Evolutionary conservation across 2,888 invertebrate genomes (phyloP).

Genomic region (Catotricha subobsoleta): DNA sequence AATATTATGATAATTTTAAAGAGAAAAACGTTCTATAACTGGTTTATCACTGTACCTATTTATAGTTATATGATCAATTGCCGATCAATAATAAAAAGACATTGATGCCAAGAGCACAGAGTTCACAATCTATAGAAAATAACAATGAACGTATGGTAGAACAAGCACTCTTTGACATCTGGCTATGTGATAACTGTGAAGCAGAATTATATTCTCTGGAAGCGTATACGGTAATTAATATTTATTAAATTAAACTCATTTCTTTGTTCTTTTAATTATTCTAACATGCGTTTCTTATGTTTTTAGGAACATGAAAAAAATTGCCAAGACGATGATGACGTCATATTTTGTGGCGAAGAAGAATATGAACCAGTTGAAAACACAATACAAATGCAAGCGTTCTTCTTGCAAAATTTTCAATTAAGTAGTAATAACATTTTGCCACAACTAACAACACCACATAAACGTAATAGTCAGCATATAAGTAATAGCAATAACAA

Average conservation of each 20-base stretch:
- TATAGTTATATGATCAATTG: constrained; percentile 27
- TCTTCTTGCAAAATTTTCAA: constrained; percentile 33
- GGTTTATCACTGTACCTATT: constrained; percentile 3
- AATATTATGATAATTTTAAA: not conserved
- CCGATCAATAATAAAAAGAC: constrained; percentile 27
- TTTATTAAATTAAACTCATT: too few species aligned
- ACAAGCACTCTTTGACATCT: constrained; percentile 43
- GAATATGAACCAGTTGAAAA: constrained; percentile 16
- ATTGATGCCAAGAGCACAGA: constrained; percentile 27
- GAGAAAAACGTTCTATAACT: not conserved
- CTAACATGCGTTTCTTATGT: constrained; percentile 7
- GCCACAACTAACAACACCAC: constrained; percentile 4
- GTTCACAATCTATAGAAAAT: constrained; percentile 19
- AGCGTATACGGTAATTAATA: constrained; percentile 35
- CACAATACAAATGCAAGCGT: constrained; percentile 21
- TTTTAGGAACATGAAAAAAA: constrained; percentile 32
- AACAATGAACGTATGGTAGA: constrained; percentile 35
- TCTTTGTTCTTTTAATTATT: too few species aligned
- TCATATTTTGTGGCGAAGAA: constrained; percentile 29
- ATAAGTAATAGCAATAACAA: not conserved
- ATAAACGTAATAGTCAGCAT: not conserved
- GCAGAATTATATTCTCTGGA: constrained; percentile 44
- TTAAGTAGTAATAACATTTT: constrained; percentile 18
- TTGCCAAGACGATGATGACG: constrained; percentile 26
- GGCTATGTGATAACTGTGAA: constrained; percentile 58